Percentiles rank a stretch among this genome's conserved stretches.
Evolutionary conservation across 2,797 vertebrate species (phyloP).

Genomic region (Nannoperca australis): DNA sequence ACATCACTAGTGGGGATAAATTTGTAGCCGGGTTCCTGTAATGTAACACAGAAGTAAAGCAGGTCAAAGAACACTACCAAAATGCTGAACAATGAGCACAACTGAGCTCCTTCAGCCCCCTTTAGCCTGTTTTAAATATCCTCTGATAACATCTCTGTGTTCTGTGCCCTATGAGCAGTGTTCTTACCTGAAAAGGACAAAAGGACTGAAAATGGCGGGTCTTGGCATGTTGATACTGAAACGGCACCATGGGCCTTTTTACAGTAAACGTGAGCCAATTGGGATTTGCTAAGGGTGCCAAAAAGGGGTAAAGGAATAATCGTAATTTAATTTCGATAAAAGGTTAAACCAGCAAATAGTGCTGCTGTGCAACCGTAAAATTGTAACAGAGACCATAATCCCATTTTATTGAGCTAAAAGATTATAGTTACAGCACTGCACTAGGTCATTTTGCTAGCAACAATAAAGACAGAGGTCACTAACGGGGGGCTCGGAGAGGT

Average conservation of each 20-base stretch:
- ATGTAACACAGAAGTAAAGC: constrained; percentile 74
- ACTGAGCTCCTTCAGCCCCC: constrained; percentile 66
- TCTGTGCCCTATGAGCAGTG: constrained; percentile 45
- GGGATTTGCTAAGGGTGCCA: neutral
- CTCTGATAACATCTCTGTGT: constrained; percentile 76
- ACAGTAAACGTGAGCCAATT: neutral
- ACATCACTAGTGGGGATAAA: constrained; percentile 34
- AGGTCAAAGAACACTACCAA: constrained; percentile 77
- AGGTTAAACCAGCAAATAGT: neutral
- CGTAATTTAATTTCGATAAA: neutral
- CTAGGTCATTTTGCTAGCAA: neutral
- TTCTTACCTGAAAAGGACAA: constrained; percentile 64
- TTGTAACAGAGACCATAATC: neutral
- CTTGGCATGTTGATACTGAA: constrained; percentile 7
- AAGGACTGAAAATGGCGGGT: neutral
- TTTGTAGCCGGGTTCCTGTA: constrained; percentile 60
- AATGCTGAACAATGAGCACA: constrained; percentile 74
- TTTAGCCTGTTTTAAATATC: constrained; percentile 74
- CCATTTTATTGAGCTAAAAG: neutral
- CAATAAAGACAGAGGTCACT: constrained; percentile 24
- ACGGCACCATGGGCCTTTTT: neutral
- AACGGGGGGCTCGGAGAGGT: neutral
- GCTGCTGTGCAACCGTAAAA: neutral
- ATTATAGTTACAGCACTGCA: neutral
- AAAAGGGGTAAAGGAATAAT: neutral